Base-by-base conservation (phyloP, 2,113 vertebrate species). In the Tupaia chinensis region DNA sequence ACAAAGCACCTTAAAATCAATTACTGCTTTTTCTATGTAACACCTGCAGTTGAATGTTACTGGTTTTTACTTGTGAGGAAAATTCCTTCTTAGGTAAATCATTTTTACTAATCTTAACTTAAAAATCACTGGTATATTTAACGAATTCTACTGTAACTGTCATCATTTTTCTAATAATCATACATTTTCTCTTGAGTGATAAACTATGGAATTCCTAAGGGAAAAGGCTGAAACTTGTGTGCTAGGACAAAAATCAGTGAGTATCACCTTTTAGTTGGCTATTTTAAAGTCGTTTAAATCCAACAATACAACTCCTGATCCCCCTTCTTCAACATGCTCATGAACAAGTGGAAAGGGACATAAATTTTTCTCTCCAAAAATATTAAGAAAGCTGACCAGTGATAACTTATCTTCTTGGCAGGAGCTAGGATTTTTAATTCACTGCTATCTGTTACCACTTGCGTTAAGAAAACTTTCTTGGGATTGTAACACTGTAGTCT, bases 311-410 rank as follows among this genome's bases (percentile, higher is more conserved):
- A 98, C 98, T 99, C 98, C 98, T 99, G 99, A 98, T 98, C 97
- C 97, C 84, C 96, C 96, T 77, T 98, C 98, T 98, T 97, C 15
- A 96, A 89, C 85, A 98, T 98, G 98, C 98, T 97, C 98, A 98
- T 98, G 97, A 98, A 98, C 97, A 97, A 98, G 97, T 98, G 97
- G 98, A 99, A 99, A 99, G 85, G 97, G 98, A 98, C 98, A 97
- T 93, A 98, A 98, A 98, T 98, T 98, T 98, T 98, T 96, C 98
- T 98, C 96, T 65, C 13, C 13, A n/a, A 81, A 98, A 98, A 98
- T 98, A 98, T 98, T 98, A 98, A 98, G 98, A 98, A 99, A 98
- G 98, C 97, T 98, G 98, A 98, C 89, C 98, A 97, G 95, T 98
- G 96, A 97, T 87, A 96, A 97, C 72, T 70, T 56, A 88, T 27